Percentiles rank a stretch among this genome's conserved stretches.
phyloP scores from a whole-genome alignment of 2,797 vertebrate species.

The Alcedo atthis region DNA sequence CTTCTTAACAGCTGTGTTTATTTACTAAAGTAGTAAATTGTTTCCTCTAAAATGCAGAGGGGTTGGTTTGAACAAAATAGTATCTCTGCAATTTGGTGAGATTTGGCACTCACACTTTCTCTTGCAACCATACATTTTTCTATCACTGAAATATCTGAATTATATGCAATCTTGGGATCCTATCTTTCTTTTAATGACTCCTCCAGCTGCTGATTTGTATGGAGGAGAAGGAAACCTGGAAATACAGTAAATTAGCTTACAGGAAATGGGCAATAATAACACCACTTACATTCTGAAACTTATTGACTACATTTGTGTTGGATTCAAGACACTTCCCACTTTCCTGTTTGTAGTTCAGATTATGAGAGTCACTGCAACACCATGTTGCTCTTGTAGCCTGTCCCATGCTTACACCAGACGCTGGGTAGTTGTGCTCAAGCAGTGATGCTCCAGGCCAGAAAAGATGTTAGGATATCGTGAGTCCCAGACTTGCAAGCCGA shows the following conservation, averaged over 20 bases:
- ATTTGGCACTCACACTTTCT: not conserved
- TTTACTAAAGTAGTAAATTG: constrained; percentile 66
- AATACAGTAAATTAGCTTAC: constrained; percentile 18
- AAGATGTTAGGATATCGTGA: not conserved
- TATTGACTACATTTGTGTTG: not conserved
- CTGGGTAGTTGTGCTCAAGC: rapidly evolving
- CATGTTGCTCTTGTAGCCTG: not conserved
- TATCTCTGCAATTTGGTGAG: constrained; percentile 38
- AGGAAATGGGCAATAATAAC: constrained; percentile 32
- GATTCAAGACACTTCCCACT: not conserved
- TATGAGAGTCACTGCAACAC: not conserved
- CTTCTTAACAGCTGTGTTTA: constrained; percentile 67
- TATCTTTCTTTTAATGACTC: constrained; percentile 45
- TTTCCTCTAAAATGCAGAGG: constrained; percentile 56
- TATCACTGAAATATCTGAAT: constrained; percentile 45
- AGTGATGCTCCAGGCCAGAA: not conserved
- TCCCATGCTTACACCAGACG: not conserved
- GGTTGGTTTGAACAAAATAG: constrained; percentile 30
- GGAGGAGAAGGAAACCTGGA: not conserved
- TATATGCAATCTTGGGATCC: constrained; percentile 18
- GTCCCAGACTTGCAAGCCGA: not conserved
- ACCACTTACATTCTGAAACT: not conserved
- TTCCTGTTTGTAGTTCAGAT: not conserved
- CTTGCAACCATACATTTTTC: constrained; percentile 36
- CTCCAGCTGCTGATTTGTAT: constrained; percentile 20